phyloP scores from a whole-genome alignment of 2,113 vertebrate genomes.

The Quiscalus mexicanus region DNA sequence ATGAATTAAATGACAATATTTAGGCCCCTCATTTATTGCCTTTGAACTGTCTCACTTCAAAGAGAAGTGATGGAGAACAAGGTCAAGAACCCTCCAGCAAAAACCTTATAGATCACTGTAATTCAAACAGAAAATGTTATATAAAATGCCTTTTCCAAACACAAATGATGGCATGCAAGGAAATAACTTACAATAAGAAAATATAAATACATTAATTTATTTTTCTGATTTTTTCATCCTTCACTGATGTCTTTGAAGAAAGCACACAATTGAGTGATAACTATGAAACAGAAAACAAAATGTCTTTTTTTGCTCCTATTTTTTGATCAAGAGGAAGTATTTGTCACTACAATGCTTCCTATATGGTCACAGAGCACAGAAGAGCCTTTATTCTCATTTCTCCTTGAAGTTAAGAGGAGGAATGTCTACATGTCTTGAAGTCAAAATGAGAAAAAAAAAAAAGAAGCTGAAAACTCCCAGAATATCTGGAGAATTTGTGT shows the following conservation, averaged over 20 bases:
- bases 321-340: neutral
- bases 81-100: neutral
- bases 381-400: neutral
- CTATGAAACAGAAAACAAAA: neutral
- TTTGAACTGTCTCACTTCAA: neutral
- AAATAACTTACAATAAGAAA: neutral
- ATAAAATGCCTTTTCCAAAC: neutral
- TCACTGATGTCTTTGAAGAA: neutral
- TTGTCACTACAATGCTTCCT: neutral
- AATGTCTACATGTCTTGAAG: neutral
- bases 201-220: neutral
- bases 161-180: neutral
- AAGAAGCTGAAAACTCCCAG: neutral
- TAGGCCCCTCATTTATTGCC: neutral
- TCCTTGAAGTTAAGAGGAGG: neutral
- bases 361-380: neutral
- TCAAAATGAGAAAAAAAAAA: neutral
- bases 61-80: neutral
- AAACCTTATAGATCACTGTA: neutral
- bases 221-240: neutral
- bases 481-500: neutral
- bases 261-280: neutral
- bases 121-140: neutral
- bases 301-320: neutral
- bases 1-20: neutral